A percentile compares a stretch with the other conserved stretches of the same genome.
Conservation (phyloP, 1,140 invertebrate genomes). For the Thaumetopoea pityocampa region DNA sequence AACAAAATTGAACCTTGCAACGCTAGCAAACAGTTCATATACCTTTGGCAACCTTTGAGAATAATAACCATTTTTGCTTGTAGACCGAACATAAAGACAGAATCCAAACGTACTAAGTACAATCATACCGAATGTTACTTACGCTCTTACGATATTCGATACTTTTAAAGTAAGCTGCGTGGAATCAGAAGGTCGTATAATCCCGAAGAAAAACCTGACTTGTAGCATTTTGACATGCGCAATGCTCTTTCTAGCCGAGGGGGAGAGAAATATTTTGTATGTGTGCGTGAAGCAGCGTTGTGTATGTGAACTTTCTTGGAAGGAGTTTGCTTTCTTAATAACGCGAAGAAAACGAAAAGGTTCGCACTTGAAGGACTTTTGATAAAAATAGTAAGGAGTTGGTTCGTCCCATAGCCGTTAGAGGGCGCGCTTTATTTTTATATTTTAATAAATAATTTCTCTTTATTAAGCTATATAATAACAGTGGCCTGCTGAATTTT, state of each 20-base stretch:
- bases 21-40: constrained; percentile 6
- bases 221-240: constrained; percentile 11
- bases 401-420: constrained; percentile 39
- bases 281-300: constrained; percentile 44
- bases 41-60: constrained; percentile 1
- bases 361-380: constrained; percentile 66
- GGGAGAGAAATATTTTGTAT: constrained; percentile 6
- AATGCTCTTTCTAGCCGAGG: constrained; percentile 3
- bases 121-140: neutral
- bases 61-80: constrained; percentile 18
- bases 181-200: constrained; percentile 5
- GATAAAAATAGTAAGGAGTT: constrained; percentile 56
- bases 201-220: neutral
- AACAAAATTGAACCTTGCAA: constrained; percentile 21
- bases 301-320: constrained; percentile 59
- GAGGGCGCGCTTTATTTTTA: constrained; percentile 51
- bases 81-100: neutral
- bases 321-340: constrained; percentile 65
- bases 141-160: neutral
- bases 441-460: constrained; percentile 7
- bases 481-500: too few species aligned
- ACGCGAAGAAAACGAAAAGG: constrained; percentile 71
- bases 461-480: too few species aligned
- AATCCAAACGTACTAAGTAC: neutral
- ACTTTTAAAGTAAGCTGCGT: neutral